Base-by-base conservation (phyloP, 1,140 invertebrate species). In the Heliconius eleuchia region DNA sequence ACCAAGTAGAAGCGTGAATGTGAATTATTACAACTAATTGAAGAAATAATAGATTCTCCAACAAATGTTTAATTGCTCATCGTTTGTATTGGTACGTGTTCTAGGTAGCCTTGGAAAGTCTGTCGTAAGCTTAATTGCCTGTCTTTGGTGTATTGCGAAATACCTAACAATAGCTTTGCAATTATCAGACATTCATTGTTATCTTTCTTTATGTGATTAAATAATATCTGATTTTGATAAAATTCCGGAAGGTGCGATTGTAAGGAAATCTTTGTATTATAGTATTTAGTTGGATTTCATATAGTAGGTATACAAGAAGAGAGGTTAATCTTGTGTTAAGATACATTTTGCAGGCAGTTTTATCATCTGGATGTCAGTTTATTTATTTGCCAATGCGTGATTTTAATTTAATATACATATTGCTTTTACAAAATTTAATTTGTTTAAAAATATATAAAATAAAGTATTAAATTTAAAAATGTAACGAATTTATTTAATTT, bases 71-170 rank as follows among this genome's bases (percentile, higher is more conserved):
- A 76, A 76, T 80, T 73, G 70, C 34, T 75, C 46, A 66, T 78
- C 50, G 74, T 70, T 71, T 70, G 27, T 72, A 52, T 73, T 57
- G 70, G 70, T 80, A 76, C 79, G 66, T 79, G 78, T 75, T 71
- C 73, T 55, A 66, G n/a, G 37, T 76, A 73, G 55, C 74, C 79
- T 80, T 80, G 79, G 70, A 18, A 0, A 76, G 37, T 72, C 74
- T 80, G 79, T 80, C 75, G 79, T 80, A 80, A 79, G 60, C 77
- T 55, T 79, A 74, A 80, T 80, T 57, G 79, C 71, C 76, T 73
- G 70, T 80, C 74, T 80, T 80, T 74, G 30, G 52, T 76, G 74
- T 9, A 77, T 80, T 80, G 76, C 79, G 74, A 80, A 80, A 79
- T 60, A 70, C 57, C 39, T 60, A 80, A 74, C 57, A 79, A 72